Conservation (phyloP, 2,797 vertebrate genomes). For the Pangasius krempfi region DNA sequence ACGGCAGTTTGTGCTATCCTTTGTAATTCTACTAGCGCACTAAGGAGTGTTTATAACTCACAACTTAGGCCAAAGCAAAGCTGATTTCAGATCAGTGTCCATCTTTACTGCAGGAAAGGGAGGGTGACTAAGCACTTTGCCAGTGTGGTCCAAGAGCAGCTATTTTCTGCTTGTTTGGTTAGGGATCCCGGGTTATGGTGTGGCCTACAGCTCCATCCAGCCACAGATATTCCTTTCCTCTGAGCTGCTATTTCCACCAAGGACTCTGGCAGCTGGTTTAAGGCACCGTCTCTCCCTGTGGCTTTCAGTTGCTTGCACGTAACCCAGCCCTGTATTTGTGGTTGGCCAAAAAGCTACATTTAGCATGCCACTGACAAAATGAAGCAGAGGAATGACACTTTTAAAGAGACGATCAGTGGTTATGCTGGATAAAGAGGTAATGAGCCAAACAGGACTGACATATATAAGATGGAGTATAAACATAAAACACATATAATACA, state of each 20-base stretch:
- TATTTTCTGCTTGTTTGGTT: slow-evolving; percentile 87
- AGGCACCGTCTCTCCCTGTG: slow-evolving; percentile 84
- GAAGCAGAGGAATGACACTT: slow-evolving; percentile 79
- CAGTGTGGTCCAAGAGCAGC: slow-evolving; percentile 78
- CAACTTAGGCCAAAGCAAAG: slow-evolving; percentile 1
- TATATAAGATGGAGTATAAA: background rate
- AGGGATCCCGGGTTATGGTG: slow-evolving; percentile 60
- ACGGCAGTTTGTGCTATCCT: background rate
- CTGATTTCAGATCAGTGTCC: slow-evolving; percentile 30
- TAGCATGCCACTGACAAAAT: slow-evolving; percentile 85
- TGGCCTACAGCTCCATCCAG: slow-evolving; percentile 33
- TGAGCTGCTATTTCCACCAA: slow-evolving; percentile 81
- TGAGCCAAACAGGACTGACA: slow-evolving; percentile 39
- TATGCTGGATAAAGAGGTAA: slow-evolving; percentile 44
- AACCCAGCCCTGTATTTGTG: slow-evolving; percentile 90
- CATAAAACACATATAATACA: slow-evolving; percentile 1
- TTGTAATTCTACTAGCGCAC: background rate
- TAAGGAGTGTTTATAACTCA: background rate
- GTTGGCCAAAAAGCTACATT: slow-evolving; percentile 91
- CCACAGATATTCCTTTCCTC: slow-evolving; percentile 43
- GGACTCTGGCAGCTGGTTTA: slow-evolving; percentile 84
- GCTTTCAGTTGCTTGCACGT: slow-evolving; percentile 80
- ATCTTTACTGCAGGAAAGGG: slow-evolving; percentile 70
- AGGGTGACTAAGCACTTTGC: slow-evolving; percentile 76
- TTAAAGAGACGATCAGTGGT: slow-evolving; percentile 63